These are phyloP conservation scores for Aphidius colemani DNA, from an alignment of 2,888 invertebrate species.

Conservation along the genomic window DNA sequence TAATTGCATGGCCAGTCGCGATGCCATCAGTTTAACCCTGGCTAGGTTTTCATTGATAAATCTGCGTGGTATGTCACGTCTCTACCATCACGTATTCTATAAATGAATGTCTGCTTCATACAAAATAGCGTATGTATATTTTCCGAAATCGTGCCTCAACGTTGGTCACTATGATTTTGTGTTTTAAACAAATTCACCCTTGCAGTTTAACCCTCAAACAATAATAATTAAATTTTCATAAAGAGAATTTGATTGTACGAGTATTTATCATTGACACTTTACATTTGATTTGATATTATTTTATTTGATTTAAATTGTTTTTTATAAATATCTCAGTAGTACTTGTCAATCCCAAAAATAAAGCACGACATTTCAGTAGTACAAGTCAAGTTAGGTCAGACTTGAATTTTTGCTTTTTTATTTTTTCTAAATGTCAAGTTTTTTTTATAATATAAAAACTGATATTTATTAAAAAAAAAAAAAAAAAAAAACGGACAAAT, in stretches of 20 bases:
- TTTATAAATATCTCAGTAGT: too few relatives aligned
- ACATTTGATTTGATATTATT: too few relatives aligned
- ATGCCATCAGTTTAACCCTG: conserved; percentile 12
- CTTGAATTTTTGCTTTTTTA: neutral
- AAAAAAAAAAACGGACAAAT: neutral
- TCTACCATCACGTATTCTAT: conserved; percentile 25
- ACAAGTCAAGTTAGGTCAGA: neutral
- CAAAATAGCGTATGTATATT: neutral
- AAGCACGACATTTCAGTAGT: too few relatives aligned
- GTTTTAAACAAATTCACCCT: conserved; percentile 10
- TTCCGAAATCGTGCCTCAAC: neutral
- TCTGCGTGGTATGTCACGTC: conserved; percentile 21
- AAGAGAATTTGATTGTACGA: conserved; percentile 23
- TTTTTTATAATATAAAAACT: neutral
- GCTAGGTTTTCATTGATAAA: neutral
- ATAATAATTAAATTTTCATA: conserved; percentile 26
- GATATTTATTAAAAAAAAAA: neutral
- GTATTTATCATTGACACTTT: conserved; percentile 11
- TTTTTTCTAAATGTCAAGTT: too few relatives aligned
- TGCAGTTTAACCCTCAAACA: neutral
- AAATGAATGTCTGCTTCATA: conserved; percentile 9
- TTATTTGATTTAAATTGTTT: too few relatives aligned
- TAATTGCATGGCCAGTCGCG: conserved; percentile 33
- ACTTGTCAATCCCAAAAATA: too few relatives aligned
- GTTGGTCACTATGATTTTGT: conserved; percentile 27